Evolutionary conservation across 1,140 invertebrate genomes (phyloP).

Genomic region (Drosophila arizonae): DNA sequence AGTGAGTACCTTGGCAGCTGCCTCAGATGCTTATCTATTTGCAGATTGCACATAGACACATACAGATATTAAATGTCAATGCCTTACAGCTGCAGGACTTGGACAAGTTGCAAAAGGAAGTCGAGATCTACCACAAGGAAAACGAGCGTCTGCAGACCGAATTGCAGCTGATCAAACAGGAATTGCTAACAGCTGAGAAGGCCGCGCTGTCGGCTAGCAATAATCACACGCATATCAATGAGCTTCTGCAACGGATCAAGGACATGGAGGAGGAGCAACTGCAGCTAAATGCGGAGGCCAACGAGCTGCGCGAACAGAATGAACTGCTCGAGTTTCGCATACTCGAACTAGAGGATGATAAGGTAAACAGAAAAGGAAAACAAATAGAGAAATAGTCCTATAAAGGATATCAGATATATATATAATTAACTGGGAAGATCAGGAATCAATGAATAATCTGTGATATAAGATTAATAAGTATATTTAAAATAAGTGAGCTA

Average conservation of each 20-base stretch:
- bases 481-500: too few species aligned
- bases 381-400: not conserved
- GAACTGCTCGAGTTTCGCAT: conserved; percentile 84
- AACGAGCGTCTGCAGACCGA: conserved; percentile 70
- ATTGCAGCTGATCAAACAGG: conserved; percentile 76
- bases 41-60: not conserved
- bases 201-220: conserved; percentile 49
- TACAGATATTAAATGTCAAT: conserved; percentile 2
- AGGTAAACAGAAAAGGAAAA: conserved; percentile 57
- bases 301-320: conserved; percentile 84
- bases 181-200: conserved; percentile 71
- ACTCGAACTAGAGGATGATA: conserved; percentile 84
- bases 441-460: too few species aligned
- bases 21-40: not conserved
- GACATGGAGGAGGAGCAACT: conserved; percentile 82
- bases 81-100: conserved; percentile 73
- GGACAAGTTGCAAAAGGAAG: conserved; percentile 80
- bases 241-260: conserved; percentile 72
- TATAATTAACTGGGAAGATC: too few species aligned
- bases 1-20: conserved; percentile 57
- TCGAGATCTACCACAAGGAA: conserved; percentile 78
- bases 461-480: too few species aligned
- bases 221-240: conserved; percentile 60
- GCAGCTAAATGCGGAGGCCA: conserved; percentile 80
- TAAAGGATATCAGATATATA: too few species aligned